Conservation (phyloP, 2,888 invertebrate species). For the Amphipoea oculea region DNA sequence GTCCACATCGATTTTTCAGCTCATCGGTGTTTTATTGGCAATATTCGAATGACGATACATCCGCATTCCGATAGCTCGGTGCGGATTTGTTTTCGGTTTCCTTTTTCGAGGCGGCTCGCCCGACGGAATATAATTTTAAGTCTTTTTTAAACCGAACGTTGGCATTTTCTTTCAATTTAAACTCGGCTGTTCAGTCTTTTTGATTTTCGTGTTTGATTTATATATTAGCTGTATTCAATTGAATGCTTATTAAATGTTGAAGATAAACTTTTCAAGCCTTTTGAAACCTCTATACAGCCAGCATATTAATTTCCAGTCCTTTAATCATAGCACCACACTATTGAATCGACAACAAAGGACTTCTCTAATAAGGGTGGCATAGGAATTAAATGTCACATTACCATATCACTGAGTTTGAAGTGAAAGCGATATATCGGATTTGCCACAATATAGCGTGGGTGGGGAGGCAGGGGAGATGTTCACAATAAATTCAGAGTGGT, state of each 20-base stretch:
- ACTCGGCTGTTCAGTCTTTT: background rate
- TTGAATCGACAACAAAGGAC: slow-evolving; percentile 65
- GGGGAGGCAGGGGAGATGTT: slow-evolving; percentile 70
- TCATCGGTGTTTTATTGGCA: slow-evolving; percentile 90
- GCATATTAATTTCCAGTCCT: slow-evolving; percentile 46
- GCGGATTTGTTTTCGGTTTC: slow-evolving; percentile 70
- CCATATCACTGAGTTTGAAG: slow-evolving; percentile 86
- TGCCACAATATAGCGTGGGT: slow-evolving; percentile 82
- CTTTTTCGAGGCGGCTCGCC: slow-evolving; percentile 56
- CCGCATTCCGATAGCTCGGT: slow-evolving; percentile 72
- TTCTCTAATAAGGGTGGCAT: slow-evolving; percentile 79
- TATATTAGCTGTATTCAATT: background rate
- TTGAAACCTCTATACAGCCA: background rate
- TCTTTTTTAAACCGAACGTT: slow-evolving; percentile 48
- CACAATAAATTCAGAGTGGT: slow-evolving; percentile 88
- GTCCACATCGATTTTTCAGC: slow-evolving; percentile 90
- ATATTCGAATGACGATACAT: slow-evolving; percentile 85
- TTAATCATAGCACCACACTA: slow-evolving; percentile 57
- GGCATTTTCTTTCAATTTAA: slow-evolving; percentile 42
- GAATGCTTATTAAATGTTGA: background rate
- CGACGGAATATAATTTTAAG: slow-evolving; percentile 51
- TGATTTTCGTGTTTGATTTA: background rate
- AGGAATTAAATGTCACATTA: slow-evolving; percentile 89
- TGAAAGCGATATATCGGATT: slow-evolving; percentile 88
- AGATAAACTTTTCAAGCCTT: background rate